phyloP scores from a whole-genome alignment of 2,113 vertebrate species.

The Felis chaus region DNA sequence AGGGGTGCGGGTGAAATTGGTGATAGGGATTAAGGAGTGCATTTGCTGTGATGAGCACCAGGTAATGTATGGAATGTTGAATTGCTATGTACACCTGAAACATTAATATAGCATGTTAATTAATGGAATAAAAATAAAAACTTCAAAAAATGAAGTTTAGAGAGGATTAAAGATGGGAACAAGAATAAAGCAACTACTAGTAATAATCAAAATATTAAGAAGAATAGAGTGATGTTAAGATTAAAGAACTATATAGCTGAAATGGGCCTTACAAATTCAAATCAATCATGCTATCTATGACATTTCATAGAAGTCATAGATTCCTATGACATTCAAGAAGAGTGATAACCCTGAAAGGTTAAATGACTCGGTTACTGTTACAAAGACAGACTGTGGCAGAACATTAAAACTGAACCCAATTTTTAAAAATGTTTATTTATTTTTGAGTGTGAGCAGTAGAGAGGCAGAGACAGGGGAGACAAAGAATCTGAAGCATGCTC shows the following conservation, averaged over 20 bases:
- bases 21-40: not conserved
- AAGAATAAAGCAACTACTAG: not conserved
- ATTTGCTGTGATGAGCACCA: not conserved
- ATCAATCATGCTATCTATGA: not conserved
- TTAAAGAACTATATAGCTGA: not conserved
- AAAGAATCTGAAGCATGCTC: too few species aligned
- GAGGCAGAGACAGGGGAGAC: too few species aligned
- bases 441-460: too few species aligned
- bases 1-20: not conserved
- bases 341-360: not conserved
- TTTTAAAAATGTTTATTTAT: too few species aligned
- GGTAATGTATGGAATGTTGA: not conserved
- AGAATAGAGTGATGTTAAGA: not conserved
- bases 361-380: not conserved
- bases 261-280: not conserved
- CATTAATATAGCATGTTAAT: not conserved
- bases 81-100: not conserved
- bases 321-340: not conserved
- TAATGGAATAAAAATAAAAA: not conserved
- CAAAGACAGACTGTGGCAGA: not conserved
- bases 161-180: not conserved
- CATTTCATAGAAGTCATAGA: not conserved
- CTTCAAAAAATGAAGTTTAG: not conserved
- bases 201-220: not conserved
- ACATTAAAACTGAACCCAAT: not conserved